phyloP scores from a whole-genome alignment of 1,140 invertebrate species.

The Dufourea novaeangliae region DNA sequence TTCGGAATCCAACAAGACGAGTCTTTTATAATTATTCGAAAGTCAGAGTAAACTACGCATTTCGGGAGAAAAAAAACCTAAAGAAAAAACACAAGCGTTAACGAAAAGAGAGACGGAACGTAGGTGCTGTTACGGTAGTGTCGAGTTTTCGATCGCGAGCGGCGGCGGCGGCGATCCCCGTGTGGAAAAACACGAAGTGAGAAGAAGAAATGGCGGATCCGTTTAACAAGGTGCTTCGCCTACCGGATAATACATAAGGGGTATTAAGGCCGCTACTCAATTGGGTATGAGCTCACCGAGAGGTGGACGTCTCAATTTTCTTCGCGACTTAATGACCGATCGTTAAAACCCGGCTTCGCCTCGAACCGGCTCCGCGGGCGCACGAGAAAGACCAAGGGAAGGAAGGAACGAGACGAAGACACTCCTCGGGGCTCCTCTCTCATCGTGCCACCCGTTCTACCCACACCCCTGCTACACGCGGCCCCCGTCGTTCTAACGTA shows the following conservation, averaged over 20 bases:
- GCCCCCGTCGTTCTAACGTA: constrained; percentile 56
- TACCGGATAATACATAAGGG: constrained; percentile 72
- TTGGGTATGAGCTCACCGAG: constrained; percentile 70
- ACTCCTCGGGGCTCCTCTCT: not conserved
- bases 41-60: not conserved
- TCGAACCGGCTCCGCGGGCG: constrained; percentile 71
- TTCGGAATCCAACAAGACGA: too few species aligned
- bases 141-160: constrained; percentile 43
- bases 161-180: constrained; percentile 30
- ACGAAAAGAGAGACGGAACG: not conserved
- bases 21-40: too few species aligned
- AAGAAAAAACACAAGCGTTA: not conserved
- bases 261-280: constrained; percentile 72
- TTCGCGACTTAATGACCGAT: constrained; percentile 77
- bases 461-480: constrained; percentile 12
- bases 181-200: constrained; percentile 51
- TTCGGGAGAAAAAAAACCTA: not conserved
- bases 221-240: constrained; percentile 64
- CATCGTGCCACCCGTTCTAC: constrained; percentile 17
- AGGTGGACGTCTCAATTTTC: constrained; percentile 78
- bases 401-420: constrained; percentile 38
- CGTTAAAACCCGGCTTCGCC: constrained; percentile 73
- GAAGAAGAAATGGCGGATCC: constrained; percentile 54
- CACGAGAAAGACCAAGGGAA: constrained; percentile 26
- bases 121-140: constrained; percentile 33